A percentile compares a stretch with the other conserved stretches of the same genome.
These are phyloP conservation scores for Hycleus cichorii DNA, from an alignment of 1,140 invertebrate genomes.

Conservation along the genomic window DNA sequence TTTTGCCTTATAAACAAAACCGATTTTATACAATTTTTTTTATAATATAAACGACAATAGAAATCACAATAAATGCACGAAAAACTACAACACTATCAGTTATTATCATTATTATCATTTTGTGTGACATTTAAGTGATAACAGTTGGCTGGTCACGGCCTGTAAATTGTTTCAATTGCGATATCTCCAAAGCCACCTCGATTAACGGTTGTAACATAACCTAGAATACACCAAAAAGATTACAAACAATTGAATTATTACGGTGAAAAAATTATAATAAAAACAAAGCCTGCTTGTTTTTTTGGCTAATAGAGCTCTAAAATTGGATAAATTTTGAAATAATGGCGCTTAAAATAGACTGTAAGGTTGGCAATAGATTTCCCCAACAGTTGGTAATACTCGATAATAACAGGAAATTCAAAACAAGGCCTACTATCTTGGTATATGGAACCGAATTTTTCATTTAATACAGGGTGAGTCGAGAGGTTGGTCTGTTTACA, in stretches of 20 bases:
- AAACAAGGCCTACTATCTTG: no score
- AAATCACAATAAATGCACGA: slow-evolving; percentile 12
- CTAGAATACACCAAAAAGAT: slow-evolving; percentile 31
- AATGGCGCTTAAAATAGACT: background rate
- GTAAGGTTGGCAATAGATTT: no score
- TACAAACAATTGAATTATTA: no score
- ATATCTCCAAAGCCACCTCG: slow-evolving; percentile 79
- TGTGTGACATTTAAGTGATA: slow-evolving; percentile 71
- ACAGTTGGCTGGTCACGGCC: slow-evolving; percentile 88
- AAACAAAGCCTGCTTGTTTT: background rate
- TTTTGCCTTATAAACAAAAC: slow-evolving; percentile 24
- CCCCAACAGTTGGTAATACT: no score
- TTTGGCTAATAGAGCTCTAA: no score
- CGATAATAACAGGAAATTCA: no score
- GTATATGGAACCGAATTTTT: no score
- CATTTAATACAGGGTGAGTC: no score
- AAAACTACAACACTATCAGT: background rate
- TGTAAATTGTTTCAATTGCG: slow-evolving; percentile 76
- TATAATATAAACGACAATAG: no score
- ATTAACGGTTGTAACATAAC: slow-evolving; percentile 81
- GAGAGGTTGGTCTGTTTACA: no score
- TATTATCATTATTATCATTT: no score
- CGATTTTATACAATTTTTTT: no score
- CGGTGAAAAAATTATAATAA: background rate
- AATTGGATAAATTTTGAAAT: background rate